These are phyloP conservation scores for Prinia subflava DNA, from an alignment of 2,113 vertebrate genomes.

Conservation along the genomic window DNA sequence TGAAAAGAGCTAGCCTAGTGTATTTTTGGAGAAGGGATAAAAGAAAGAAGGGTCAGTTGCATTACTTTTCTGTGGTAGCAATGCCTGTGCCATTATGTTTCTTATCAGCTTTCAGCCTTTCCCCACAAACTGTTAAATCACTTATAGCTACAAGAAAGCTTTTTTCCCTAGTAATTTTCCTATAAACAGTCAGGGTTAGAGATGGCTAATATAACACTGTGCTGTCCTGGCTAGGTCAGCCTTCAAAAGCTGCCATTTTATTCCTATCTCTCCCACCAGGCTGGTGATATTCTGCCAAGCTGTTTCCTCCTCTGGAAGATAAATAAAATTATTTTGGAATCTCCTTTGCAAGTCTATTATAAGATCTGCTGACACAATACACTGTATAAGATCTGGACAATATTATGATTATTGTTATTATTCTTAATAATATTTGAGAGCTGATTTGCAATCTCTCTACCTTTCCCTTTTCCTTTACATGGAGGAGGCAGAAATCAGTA, in stretches of 20 bases:
- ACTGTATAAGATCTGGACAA: not conserved
- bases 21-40: not conserved
- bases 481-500: constrained; percentile 27
- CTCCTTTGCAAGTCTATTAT: not conserved
- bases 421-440: not conserved
- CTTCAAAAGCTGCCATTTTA: not conserved
- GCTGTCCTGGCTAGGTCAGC: not conserved
- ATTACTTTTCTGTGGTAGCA: not conserved
- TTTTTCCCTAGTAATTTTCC: not conserved
- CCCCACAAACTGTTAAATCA: not conserved
- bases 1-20: not conserved
- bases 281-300: not conserved
- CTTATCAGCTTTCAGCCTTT: not conserved
- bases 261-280: constrained; percentile 9
- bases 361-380: not conserved
- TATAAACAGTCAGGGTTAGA: not conserved
- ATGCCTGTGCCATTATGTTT: not conserved
- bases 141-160: not conserved
- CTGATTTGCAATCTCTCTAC: not conserved
- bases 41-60: not conserved
- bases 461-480: not conserved
- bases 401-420: not conserved
- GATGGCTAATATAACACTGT: not conserved
- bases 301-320: constrained; percentile 16
- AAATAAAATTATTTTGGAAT: not conserved